Conservation (phyloP, 2,113 vertebrate species). For the Actinemys pallida region DNA sequence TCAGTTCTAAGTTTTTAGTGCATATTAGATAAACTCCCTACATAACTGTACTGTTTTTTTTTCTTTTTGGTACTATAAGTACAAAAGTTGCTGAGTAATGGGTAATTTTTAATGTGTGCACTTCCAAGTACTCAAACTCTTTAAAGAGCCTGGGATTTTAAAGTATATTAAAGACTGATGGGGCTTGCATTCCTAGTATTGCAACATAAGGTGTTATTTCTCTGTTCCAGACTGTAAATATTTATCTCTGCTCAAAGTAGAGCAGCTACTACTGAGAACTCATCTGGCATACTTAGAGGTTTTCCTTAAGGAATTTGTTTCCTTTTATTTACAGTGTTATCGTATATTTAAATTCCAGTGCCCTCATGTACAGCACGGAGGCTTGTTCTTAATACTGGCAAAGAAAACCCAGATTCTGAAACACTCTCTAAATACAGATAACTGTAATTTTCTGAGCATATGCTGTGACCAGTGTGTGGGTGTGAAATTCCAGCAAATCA, state of each 20-base stretch:
- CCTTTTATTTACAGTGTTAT: constrained; percentile 68
- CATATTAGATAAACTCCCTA: constrained; percentile 41
- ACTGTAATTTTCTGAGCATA: background rate
- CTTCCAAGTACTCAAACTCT: constrained; percentile 5
- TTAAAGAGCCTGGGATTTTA: background rate
- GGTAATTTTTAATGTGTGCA: background rate
- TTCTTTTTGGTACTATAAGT: constrained; percentile 5
- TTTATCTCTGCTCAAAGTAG: constrained; percentile 71
- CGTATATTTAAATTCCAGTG: constrained; percentile 49
- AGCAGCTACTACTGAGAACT: constrained; percentile 66
- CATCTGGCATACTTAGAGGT: constrained; percentile 53
- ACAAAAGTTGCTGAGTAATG: background rate
- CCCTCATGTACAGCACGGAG: constrained; percentile 49
- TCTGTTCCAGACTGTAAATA: constrained; percentile 71
- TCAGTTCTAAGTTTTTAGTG: constrained; percentile 29
- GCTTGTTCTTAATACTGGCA: constrained; percentile 44
- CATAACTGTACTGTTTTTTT: constrained; percentile 18
- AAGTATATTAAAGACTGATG: constrained; percentile 33
- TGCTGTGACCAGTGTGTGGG: background rate
- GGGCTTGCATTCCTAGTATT: constrained; percentile 41
- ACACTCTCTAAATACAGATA: background rate
- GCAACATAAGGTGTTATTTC: constrained; percentile 69
- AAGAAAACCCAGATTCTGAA: background rate
- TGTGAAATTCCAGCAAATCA: background rate
- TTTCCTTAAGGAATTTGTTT: constrained; percentile 72